Evolutionary conservation across 2,888 invertebrate species (phyloP), one percentile per base, ranked within the genome.

Genomic region (Drosophila crucigera): DNA sequence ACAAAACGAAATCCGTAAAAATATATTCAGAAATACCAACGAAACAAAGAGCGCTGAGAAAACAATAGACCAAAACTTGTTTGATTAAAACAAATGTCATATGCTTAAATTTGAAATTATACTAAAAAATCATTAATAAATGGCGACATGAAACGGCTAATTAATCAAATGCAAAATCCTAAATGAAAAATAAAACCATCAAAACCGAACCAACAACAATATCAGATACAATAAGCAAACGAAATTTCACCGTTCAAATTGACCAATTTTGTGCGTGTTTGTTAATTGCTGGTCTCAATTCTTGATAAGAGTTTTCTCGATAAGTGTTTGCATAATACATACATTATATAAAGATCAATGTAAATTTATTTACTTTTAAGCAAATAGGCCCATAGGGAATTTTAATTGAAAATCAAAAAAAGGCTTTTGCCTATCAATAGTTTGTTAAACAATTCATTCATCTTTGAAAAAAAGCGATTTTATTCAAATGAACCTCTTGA

Each of bases 81-180:
- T 91, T 84, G 69, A 71, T 68, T 77, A 64, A 76, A 68, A 65
- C 71, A 80, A 63, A 78, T 56, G 68, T 72, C 53, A 60, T 33
- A 55, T 37, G 74, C 83, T 82, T 82, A 75, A 41, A 79, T 87
- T 89, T 76, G 75, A 83, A 87, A 82, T 82, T 78, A 74, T 77
- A 74, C 74, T 66, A 41, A 81, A 81, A 84, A 82, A 73, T 73
- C 74, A 80, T 78, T 89, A 78, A 90, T 90, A 81, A 82, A 88
- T 85, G 83, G 68, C 77, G 66, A 82, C 80, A 90, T 62, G 69
- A 76, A 80, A 54, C 81, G 74, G 78, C 81, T 83, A 91, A 90
- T 91, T 91, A 86, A 91, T 90, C 83, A 86, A 79, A 90, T 82
- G 83, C 90, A 90, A 80, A 67, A 53, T 71, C 71, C 73, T 35